Evolutionary conservation across 2,888 invertebrate genomes (phyloP), one percentile per base, ranked within the genome.

Genomic region (Calliopum simillimum): DNA sequence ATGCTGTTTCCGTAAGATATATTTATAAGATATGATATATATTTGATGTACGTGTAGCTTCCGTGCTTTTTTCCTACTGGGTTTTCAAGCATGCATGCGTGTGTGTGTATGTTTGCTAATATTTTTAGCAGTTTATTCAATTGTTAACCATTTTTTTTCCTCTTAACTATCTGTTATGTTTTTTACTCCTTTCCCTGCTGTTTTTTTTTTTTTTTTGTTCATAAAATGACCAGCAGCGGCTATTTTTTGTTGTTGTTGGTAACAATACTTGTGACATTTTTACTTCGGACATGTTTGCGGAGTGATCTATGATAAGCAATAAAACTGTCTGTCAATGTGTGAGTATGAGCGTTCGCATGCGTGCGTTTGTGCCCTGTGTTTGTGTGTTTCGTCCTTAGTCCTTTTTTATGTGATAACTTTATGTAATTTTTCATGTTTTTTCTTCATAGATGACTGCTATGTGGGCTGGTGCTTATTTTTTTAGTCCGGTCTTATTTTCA

Each of bases 281-380:
- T 19, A 55, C 65, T 55, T 43, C 53, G 65, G 72, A 71, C 69
- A 71, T 72, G 69, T 74, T 75, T 74, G 67, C 73, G 47, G 58
- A 63, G 70, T 76, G 77, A 76, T 75, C 66, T 72, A 75, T 75
- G 76, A 75, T 73, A 75, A 75, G 73, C 73, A 76, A 74, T 77
- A 76, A 76, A 76, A 74, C 66, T 75, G 74, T 77, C 74, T 73
- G 72, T 44, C 65, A 64, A 43, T 53, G 65, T 21, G 33, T 53
- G 43, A 14, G 47, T 21, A 23, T 65, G 21, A 25, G 33, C 33
- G 5, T 33, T 33, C 33, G 8, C 33, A 33, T 33, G 33, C 33
- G 33, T 33, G 33, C 8, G n/a, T n/a, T n/a, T n/a, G n/a, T n/a
- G n/a, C n/a, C n/a, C n/a, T n/a, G n/a, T 33, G 33, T 33, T 8